phyloP scores from a whole-genome alignment of 2,797 vertebrate species.

The Gymnothorax reevesii region DNA sequence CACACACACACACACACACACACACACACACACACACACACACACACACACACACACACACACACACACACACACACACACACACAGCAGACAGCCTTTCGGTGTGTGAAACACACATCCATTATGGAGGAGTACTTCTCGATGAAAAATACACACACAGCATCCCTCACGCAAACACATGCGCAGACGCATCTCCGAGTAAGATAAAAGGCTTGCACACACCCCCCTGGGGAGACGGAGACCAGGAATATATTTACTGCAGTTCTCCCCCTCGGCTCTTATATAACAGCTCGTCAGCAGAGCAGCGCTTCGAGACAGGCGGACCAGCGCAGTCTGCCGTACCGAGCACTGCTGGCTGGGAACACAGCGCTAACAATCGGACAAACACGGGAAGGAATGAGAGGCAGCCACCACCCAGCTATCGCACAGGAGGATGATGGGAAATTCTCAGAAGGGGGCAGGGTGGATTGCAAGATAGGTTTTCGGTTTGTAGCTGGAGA shows the following conservation, averaged over 20 bases:
- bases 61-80: too few species aligned
- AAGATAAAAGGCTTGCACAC: not conserved
- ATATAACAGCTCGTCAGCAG: not conserved
- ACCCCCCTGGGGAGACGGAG: not conserved
- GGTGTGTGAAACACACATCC: too few species aligned
- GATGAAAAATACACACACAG: not conserved
- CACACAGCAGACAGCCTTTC: too few species aligned
- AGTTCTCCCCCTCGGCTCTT: not conserved
- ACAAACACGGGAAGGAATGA: slow-evolving; percentile 16
- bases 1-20: too few species aligned
- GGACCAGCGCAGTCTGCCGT: not conserved
- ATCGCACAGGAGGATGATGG: not conserved
- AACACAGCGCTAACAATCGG: slow-evolving; percentile 1
- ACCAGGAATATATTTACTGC: not conserved
- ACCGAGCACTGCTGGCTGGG: not conserved
- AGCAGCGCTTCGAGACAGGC: not conserved
- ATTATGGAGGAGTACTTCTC: too few species aligned
- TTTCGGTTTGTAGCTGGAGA: not conserved
- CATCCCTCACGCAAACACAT: not conserved
- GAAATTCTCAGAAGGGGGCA: not conserved
- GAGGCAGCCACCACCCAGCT: not conserved
- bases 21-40: too few species aligned
- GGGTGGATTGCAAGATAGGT: not conserved
- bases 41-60: too few species aligned
- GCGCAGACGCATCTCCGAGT: not conserved